Base-by-base conservation (phyloP, 2,888 invertebrate genomes). In the Panopea generosa region DNA sequence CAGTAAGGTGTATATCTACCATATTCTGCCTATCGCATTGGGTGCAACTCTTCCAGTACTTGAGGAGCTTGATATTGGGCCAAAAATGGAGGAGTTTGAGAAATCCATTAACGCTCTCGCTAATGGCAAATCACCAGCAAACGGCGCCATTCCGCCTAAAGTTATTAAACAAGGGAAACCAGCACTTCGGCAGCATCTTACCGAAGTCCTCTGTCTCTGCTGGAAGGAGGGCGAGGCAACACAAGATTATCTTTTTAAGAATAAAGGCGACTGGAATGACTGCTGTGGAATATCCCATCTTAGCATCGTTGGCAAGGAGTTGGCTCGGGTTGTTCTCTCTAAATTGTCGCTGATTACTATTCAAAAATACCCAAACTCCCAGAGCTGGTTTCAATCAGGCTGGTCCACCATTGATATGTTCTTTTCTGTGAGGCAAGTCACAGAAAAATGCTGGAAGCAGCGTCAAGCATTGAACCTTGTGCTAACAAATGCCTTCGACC, bases 41-140 rank as follows among this genome's bases (percentile, higher is more conserved):
- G n/a, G n/a, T n/a, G n/a, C n/a, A n/a, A n/a, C n/a, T n/a, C n/a
- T n/a, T n/a, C n/a, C n/a, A n/a, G n/a, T n/a, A 20, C 16, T 38
- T 7, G 24, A 14, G 7, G 40, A 59, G 11, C 59, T 59, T 43
- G 59, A 59, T 24, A 24, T 24, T 22, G 43, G 43, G 43, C 59
- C 59, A 59, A 59, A 40, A 6, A 33, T 43, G 7, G 40, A 3
- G 43, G 59, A 43, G 7, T 16, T 38, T 9, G 45, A 24, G 9
- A 59, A 43, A 22, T 40, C 59, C n/a, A 59, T 59, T n/a, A 24
- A 59, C 22, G 24, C 20, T 11, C 59, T 59, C 2, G 38, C 40
- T 2, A 22, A 4, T 9, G 43, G 40, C 7, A 59, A 59, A 18
- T 40, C 59, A 9, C 59, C 59, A 43, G 59, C 22, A 11, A 22